Evolutionary conservation across 2,888 invertebrate genomes (phyloP), one percentile per base, ranked within the genome.

Genomic region (Drosophila nr. perissopoda): DNA sequence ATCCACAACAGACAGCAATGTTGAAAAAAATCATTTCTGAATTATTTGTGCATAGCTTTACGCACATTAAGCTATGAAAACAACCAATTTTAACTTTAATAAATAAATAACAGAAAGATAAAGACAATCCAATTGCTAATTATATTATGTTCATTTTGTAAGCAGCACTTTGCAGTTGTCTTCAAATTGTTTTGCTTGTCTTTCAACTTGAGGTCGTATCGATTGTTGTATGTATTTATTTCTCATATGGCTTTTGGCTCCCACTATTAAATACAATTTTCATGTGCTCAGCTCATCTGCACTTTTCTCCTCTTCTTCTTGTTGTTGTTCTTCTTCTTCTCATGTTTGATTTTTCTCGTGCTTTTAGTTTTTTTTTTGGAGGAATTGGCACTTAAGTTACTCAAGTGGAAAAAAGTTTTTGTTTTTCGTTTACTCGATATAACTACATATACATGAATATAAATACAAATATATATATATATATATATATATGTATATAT

Each of bases 391-490:
- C 88, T 91, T 88, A 88, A 91, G 87, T 90, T 88, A 90, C 81
- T 91, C 88, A 89, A 91, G 89, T 91, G 90, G 87, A 91, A 91
- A 90, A 91, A 90, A 90, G 88, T 90, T 90, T 90, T 90, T 87
- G 84, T 89, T 84, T 85, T 87, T 82, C 87, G 81, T 83, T 88
- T 75, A 79, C 88, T 82, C 82, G 76, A 83, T 86, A 85, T 76
- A 85, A 88, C 88, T 81, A 88, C 70, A 85, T 63, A 67, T 57
- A 73, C 46, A 53, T n/a, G 27, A 31, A 60, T 36, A 67, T 34
- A 60, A 31, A 34, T 64, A 29, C 29, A 48, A 53, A 46, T 46
- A n/a, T 34, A 54, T 33, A n/a, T 36, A 34, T 21, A 42, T 21
- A 42, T 21, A 7, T 13, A 8, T 16, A 21, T n/a, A 65, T 57